Conservation (phyloP, 2,797 vertebrate species). For the Gobionotothen gibberifrons region DNA sequence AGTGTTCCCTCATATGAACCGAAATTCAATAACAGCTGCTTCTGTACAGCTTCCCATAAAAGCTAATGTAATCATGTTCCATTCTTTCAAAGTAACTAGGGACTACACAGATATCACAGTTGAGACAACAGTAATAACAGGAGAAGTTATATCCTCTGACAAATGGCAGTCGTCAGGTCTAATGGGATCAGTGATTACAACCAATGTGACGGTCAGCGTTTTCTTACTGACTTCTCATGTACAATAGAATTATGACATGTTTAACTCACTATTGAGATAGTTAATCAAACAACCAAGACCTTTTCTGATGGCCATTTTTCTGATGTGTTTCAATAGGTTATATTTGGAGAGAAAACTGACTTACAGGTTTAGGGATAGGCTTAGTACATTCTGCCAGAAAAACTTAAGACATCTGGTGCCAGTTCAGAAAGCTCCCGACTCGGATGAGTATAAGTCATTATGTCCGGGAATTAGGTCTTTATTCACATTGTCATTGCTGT, state of each 20-base stretch:
- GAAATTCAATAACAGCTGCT: constrained; percentile 43
- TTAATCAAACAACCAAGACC: too few relatives aligned
- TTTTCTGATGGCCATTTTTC: neutral
- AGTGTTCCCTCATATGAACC: constrained; percentile 26
- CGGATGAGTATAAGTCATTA: neutral
- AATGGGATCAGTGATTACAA: neutral
- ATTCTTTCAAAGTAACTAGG: constrained; percentile 13
- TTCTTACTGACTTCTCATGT: neutral
- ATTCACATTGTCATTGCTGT: neutral
- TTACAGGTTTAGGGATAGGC: too few relatives aligned
- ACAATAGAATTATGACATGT: too few relatives aligned
- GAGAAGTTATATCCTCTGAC: constrained; percentile 12
- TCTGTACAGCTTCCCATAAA: constrained; percentile 31
- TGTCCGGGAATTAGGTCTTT: neutral
- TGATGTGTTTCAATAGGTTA: too few relatives aligned
- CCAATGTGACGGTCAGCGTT: neutral
- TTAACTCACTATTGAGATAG: too few relatives aligned
- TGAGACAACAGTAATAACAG: constrained; percentile 14
- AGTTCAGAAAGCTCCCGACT: neutral
- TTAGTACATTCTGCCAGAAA: neutral
- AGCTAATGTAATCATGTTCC: constrained; percentile 31
- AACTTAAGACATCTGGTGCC: neutral
- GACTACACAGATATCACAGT: constrained; percentile 21
- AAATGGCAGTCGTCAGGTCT: constrained; percentile 9
- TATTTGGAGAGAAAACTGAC: neutral